These are phyloP conservation scores for Meganola albula DNA, from an alignment of 2,888 invertebrate genomes.

Conservation along the genomic window DNA sequence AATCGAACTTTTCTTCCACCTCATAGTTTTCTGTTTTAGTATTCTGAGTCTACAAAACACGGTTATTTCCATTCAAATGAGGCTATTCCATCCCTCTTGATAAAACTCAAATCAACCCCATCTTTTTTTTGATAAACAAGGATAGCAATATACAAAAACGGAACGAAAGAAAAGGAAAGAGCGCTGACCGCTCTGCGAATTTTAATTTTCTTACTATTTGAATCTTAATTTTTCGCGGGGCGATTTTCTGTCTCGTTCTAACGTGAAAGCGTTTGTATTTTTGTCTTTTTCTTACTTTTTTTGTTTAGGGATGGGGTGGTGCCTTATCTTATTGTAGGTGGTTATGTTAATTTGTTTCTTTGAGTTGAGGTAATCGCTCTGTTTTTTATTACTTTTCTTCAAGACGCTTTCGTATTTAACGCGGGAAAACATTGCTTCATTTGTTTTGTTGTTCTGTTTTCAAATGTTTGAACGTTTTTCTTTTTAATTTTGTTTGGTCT, in stretches of 20 bases:
- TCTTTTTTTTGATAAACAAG: constrained; percentile 46
- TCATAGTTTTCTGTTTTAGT: constrained; percentile 23
- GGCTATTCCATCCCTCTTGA: constrained; percentile 36
- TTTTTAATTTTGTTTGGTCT: no score
- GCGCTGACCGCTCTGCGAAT: constrained; percentile 69
- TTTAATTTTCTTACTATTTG: constrained; percentile 78
- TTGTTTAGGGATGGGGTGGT: constrained; percentile 33
- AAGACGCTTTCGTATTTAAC: constrained; percentile 15
- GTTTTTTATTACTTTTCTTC: constrained; percentile 32
- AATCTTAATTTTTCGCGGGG: constrained; percentile 76
- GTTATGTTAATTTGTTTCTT: constrained; percentile 48
- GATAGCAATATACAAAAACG: constrained; percentile 21
- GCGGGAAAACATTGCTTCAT: constrained; percentile 9
- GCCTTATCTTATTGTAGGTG: constrained; percentile 34
- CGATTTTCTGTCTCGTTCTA: constrained; percentile 43
- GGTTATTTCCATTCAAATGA: constrained; percentile 60
- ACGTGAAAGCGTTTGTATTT: constrained; percentile 23
- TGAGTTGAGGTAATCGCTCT: constrained; percentile 33
- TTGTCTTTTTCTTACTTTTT: constrained; percentile 51
- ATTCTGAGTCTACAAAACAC: constrained; percentile 33
- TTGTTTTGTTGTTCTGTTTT: no score
- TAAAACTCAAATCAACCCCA: constrained; percentile 54
- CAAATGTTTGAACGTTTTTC: no score
- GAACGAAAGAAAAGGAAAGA: constrained; percentile 37
- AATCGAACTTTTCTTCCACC: no score